Evolutionary conservation across 2,113 vertebrate genomes (phyloP).

Genomic region (Bombycilla garrulus): DNA sequence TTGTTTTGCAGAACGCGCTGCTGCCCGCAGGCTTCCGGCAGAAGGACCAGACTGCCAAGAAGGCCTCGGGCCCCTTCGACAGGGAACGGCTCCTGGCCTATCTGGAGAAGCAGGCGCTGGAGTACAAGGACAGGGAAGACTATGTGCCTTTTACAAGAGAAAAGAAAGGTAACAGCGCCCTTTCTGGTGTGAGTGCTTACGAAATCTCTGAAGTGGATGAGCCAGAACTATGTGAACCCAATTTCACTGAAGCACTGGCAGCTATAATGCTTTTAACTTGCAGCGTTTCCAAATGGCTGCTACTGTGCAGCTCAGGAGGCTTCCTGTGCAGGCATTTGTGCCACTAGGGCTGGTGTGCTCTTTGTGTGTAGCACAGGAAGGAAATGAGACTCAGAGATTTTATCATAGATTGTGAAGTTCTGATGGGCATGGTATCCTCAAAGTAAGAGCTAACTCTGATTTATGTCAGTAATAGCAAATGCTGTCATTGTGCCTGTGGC

Average conservation of each 20-base stretch:
- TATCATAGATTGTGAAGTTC: not conserved
- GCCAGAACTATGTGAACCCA: not conserved
- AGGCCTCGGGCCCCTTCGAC: constrained; percentile 81
- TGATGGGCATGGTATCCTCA: not conserved
- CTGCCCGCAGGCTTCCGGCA: constrained; percentile 93
- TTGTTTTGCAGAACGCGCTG: constrained; percentile 84
- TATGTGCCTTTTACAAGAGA: constrained; percentile 91
- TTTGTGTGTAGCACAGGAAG: not conserved
- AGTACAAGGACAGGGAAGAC: constrained; percentile 93
- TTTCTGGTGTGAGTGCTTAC: rapidly evolving
- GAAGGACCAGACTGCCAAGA: constrained; percentile 92
- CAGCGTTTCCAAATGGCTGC: not conserved
- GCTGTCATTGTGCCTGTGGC: not conserved
- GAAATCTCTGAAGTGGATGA: not conserved
- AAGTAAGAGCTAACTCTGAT: not conserved
- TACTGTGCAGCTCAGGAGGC: not conserved
- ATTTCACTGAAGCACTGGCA: not conserved
- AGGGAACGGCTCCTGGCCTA: constrained; percentile 86
- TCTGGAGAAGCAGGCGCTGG: constrained; percentile 93
- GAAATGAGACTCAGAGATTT: not conserved
- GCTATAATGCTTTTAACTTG: not conserved
- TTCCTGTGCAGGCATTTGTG: not conserved
- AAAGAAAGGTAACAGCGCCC: constrained; percentile 84
- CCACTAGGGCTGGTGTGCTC: not conserved
- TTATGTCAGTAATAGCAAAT: not conserved